Evolutionary conservation across 30 jellyfish, hydroid and myxozoan species (phyloP).

Genomic region (Sanderia malayensis): DNA sequence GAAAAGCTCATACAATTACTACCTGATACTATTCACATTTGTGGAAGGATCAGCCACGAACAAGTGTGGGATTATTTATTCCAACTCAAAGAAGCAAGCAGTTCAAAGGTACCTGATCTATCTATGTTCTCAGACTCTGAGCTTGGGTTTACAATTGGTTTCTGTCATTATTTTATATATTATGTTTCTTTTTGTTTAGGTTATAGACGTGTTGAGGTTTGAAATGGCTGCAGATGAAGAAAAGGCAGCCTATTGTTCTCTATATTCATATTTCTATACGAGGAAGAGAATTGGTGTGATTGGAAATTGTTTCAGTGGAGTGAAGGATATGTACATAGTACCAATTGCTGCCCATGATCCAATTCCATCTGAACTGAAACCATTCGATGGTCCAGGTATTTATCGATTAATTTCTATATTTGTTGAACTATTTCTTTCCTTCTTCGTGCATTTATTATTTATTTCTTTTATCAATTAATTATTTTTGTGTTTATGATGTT

Average conservation of each 20-base stretch:
- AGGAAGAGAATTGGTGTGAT: conserved; percentile 93
- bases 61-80: conserved; percentile 94
- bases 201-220: conserved; percentile 83
- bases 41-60: conserved; percentile 85
- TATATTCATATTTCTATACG: conserved; percentile 80
- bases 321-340: conserved; percentile 88
- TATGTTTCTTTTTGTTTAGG: conserved; percentile 18
- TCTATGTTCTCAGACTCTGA: too few relatives aligned
- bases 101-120: too few relatives aligned
- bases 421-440: too few relatives aligned
- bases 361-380: conserved; percentile 88
- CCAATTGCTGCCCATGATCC: conserved; percentile 97
- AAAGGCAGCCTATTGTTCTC: conserved; percentile 74
- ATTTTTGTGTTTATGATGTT: too few relatives aligned
- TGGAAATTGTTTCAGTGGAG: conserved; percentile 87
- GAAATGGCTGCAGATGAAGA: conserved; percentile 98
- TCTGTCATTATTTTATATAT: too few relatives aligned
- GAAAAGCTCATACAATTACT: conserved; percentile 70
- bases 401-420: too few relatives aligned
- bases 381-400: conserved; percentile 94
- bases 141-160: too few relatives aligned
- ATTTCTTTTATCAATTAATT: too few relatives aligned
- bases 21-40: conserved; percentile 85
- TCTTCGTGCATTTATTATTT: too few relatives aligned
- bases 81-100: conserved; percentile 63